Evolutionary conservation across 2,888 invertebrate genomes (phyloP).

Genomic region (Cantharis rustica): DNA sequence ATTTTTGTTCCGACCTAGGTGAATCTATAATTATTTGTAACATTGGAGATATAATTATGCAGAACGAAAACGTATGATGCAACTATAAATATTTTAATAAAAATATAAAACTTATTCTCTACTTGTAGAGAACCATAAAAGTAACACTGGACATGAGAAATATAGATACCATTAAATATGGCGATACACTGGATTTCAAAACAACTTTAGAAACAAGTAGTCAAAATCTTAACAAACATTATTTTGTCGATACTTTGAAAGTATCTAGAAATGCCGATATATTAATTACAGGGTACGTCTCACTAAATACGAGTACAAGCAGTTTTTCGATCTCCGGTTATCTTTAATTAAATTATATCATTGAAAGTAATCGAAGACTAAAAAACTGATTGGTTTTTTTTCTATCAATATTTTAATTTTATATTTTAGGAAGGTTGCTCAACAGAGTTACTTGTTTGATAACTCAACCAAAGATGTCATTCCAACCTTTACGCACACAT

Average conservation of each 20-base stretch:
- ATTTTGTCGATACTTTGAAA: conserved; percentile 39
- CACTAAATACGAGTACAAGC: not conserved
- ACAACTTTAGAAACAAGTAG: conserved; percentile 51
- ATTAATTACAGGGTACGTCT: not conserved
- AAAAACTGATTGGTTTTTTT: too few relatives aligned
- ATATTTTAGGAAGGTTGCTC: conserved; percentile 47
- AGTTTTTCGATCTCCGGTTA: too few relatives aligned
- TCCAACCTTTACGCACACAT: conserved; percentile 41
- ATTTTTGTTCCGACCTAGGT: conserved; percentile 36
- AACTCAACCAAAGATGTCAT: conserved; percentile 37
- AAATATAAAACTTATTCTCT: conserved; percentile 1
- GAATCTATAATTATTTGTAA: conserved; percentile 43
- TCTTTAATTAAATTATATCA: too few relatives aligned
- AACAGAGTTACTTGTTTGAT: conserved; percentile 50
- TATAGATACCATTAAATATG: conserved; percentile 33
- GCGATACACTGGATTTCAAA: conserved; percentile 39
- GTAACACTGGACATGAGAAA: conserved; percentile 47
- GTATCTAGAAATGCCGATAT: conserved; percentile 41
- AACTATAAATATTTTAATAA: not conserved
- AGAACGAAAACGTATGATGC: not conserved
- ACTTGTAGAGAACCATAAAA: conserved; percentile 38
- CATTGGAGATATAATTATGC: conserved; percentile 45
- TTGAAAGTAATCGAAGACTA: too few relatives aligned
- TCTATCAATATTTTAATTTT: not conserved
- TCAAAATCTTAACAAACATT: conserved; percentile 42